Evolutionary conservation across 2,888 invertebrate species (phyloP).

Genomic region (Uloborus plumipes): DNA sequence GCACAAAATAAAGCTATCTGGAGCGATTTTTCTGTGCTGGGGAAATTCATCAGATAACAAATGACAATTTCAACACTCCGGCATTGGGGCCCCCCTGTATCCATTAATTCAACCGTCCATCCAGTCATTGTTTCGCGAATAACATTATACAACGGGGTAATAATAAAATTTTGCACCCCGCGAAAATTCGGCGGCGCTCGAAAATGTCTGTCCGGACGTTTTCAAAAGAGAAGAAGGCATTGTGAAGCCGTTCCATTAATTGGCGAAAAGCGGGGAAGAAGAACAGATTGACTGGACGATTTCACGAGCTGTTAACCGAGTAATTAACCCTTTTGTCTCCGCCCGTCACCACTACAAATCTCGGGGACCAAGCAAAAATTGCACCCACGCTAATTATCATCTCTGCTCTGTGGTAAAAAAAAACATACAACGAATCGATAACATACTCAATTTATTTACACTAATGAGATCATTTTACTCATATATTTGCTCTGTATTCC

Average conservation of each 20-base stretch:
- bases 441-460: no score
- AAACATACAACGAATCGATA: no score
- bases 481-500: no score
- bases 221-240: constrained; percentile 52
- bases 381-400: background rate
- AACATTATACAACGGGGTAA: constrained; percentile 35
- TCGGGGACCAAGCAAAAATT: constrained; percentile 17
- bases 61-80: constrained; percentile 62
- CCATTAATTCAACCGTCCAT: constrained; percentile 53
- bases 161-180: constrained; percentile 59
- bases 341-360: constrained; percentile 27
- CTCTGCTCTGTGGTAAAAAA: no score
- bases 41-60: constrained; percentile 50
- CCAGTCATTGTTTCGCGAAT: constrained; percentile 44
- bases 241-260: constrained; percentile 61
- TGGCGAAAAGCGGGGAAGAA: constrained; percentile 61
- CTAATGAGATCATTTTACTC: no score
- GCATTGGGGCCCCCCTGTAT: constrained; percentile 15
- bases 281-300: constrained; percentile 64
- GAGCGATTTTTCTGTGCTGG: constrained; percentile 41
- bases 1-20: constrained; percentile 25
- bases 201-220: constrained; percentile 58
- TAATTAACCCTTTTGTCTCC: constrained; percentile 64
- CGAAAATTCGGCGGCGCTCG: constrained; percentile 51
- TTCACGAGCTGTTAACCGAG: constrained; percentile 64